These are phyloP conservation scores for Galago senegalensis DNA, from an alignment of 2,797 vertebrate genomes.

Conservation along the genomic window DNA sequence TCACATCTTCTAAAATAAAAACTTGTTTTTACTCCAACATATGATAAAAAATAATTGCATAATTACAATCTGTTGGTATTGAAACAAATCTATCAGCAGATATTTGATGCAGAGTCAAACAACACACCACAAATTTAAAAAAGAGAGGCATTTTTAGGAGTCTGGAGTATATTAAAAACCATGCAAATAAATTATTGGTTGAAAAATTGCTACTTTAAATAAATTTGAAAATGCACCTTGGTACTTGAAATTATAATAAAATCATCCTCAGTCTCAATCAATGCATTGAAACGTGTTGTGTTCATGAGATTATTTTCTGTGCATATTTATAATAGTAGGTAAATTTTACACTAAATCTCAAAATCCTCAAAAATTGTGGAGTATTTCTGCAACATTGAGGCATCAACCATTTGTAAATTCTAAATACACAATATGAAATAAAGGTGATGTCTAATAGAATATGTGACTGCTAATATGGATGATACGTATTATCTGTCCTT, in stretches of 20 bases:
- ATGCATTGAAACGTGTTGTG: constrained; percentile 83
- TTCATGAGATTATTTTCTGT: constrained; percentile 84
- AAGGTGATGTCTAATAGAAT: constrained; percentile 43
- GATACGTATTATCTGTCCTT: constrained; percentile 58
- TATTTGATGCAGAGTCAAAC: constrained; percentile 53
- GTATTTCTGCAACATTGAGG: constrained; percentile 77
- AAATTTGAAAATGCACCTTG: constrained; percentile 80
- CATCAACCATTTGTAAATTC: constrained; percentile 81
- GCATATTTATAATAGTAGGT: constrained; percentile 82
- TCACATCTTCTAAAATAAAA: constrained; percentile 41
- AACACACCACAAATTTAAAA: not conserved
- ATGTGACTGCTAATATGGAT: constrained; percentile 63
- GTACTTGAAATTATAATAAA: constrained; percentile 86
- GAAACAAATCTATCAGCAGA: constrained; percentile 44
- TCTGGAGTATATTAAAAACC: constrained; percentile 57
- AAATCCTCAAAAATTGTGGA: constrained; percentile 77
- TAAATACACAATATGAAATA: constrained; percentile 69
- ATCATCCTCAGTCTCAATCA: constrained; percentile 82
- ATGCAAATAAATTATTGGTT: constrained; percentile 67
- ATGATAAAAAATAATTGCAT: constrained; percentile 48
- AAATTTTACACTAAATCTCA: constrained; percentile 81
- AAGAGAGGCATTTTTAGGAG: constrained; percentile 51
- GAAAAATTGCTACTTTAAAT: constrained; percentile 83
- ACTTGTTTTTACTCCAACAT: constrained; percentile 25
- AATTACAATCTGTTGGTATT: constrained; percentile 40